A percentile compares a stretch with the other conserved stretches of the same genome.
These are phyloP conservation scores for Eumacrocentrus americanus DNA, from an alignment of 2,888 invertebrate species.

Conservation along the genomic window DNA sequence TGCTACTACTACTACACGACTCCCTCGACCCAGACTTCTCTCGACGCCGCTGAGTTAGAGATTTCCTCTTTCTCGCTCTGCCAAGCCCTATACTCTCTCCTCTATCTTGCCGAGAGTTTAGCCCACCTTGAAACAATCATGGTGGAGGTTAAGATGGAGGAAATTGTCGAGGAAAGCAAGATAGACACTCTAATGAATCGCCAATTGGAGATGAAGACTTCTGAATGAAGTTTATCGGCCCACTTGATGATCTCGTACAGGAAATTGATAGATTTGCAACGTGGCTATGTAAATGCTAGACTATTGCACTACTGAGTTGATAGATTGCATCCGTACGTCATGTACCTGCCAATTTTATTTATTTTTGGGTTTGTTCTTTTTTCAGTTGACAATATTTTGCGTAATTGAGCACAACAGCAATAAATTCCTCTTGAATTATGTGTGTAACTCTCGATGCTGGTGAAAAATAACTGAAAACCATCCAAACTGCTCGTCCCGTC, in stretches of 20 bases:
- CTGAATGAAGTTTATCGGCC: too few relatives aligned
- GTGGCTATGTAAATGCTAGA: not conserved
- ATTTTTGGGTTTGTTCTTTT: too few relatives aligned
- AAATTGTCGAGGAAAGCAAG: slow-evolving; percentile 30
- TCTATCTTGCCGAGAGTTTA: slow-evolving; percentile 22
- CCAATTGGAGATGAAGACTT: not conserved
- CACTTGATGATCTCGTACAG: too few relatives aligned
- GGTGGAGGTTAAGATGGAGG: slow-evolving; percentile 44
- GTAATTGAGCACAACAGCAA: slow-evolving; percentile 53
- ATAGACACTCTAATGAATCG: slow-evolving; percentile 4
- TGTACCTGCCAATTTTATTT: not conserved
- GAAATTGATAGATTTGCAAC: not conserved
- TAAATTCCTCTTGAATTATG: slow-evolving; percentile 56
- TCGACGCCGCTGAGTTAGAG: slow-evolving; percentile 40
- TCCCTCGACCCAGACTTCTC: slow-evolving; percentile 44
- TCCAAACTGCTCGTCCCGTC: slow-evolving; percentile 46
- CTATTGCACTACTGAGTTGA: not conserved
- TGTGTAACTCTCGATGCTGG: slow-evolving; percentile 30
- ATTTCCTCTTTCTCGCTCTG: slow-evolving; percentile 41
- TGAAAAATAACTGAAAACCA: slow-evolving; percentile 57
- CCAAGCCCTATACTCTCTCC: slow-evolving; percentile 21
- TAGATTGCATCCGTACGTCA: not conserved
- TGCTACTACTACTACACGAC: slow-evolving; percentile 12
- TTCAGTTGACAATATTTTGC: slow-evolving; percentile 52
- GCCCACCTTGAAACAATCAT: slow-evolving; percentile 47